Evolutionary conservation across 2,797 vertebrate genomes (phyloP), one percentile per base, ranked within the genome.

Genomic region (Neopelma chrysocephalum): DNA sequence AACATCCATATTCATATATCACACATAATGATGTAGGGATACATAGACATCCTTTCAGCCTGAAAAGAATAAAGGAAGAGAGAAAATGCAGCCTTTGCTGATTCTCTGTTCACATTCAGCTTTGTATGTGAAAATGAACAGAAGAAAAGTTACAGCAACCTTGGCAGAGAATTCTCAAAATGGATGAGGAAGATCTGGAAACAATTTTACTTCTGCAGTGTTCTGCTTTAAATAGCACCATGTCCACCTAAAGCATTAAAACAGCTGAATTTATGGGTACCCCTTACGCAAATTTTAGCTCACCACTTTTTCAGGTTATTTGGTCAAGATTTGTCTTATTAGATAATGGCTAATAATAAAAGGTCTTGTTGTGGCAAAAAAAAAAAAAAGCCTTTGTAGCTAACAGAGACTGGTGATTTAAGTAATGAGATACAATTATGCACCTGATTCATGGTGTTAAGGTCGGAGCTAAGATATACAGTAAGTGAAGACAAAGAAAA

Each of bases 291-390:
- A 82, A 86, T 90, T 95, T 93, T 80, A 95, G 60, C 65, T 92
- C 58, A 77, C 66, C 62, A 79, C 70, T 68, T 91, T 70, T 81
- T 62, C 69, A 89, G 58, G 78, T 93, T 95, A 91, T 75, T 93
- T 5, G 76, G 80, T 95, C 82, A 93, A 90, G 51, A 94, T 92
- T 78, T 84, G 87, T 93, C 83, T 92, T 82, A 78, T 90, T 81
- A 94, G 79, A 60, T 88, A 96, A 95, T 90, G 65, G 45, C 31
- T 85, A 68, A 91, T 71, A 82, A 89, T 70, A 93, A 87, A 94
- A 94, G 45, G 43, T 36, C 58, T 84, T 51, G 40, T 90, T 73
- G 82, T 16, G 25, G 61, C 2, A n/a, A 85, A 58, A 57, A 58
- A 51, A 42, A 42, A 72, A 89, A 62, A 32, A 31, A 25, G 75